Evolutionary conservation across 2,113 vertebrate genomes (phyloP).

Genomic region (Dasypus novemcinctus): DNA sequence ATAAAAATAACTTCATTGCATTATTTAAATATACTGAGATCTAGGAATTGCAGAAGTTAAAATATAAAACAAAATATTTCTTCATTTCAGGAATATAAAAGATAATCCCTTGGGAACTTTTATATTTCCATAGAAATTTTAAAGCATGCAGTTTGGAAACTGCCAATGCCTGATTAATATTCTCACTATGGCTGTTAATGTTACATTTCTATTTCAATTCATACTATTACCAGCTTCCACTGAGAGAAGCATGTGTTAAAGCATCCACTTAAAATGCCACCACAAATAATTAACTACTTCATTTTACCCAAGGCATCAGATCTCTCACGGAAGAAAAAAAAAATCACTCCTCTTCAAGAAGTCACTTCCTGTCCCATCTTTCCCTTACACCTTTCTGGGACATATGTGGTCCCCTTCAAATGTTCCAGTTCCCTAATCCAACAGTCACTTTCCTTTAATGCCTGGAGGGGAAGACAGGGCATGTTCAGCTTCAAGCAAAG

Average conservation of each 20-base stretch:
- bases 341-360: neutral
- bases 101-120: neutral
- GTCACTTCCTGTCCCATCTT: neutral
- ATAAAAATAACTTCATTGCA: neutral
- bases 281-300: neutral
- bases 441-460: neutral
- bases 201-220: slow-evolving; percentile 8
- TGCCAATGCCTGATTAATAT: neutral
- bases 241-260: neutral
- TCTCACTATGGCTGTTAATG: neutral
- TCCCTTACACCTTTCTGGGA: too few species aligned
- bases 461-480: neutral
- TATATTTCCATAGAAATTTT: neutral
- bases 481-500: neutral
- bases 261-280: neutral
- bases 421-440: neutral
- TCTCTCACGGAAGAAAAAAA: neutral
- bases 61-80: neutral
- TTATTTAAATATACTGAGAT: neutral
- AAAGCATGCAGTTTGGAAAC: neutral
- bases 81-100: slow-evolving; percentile 18
- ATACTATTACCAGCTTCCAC: neutral
- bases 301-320: neutral
- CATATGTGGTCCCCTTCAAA: neutral
- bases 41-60: neutral